These are phyloP conservation scores for Marcusenius ussheri DNA, from an alignment of 2,113 vertebrate species.

Conservation along the genomic window DNA sequence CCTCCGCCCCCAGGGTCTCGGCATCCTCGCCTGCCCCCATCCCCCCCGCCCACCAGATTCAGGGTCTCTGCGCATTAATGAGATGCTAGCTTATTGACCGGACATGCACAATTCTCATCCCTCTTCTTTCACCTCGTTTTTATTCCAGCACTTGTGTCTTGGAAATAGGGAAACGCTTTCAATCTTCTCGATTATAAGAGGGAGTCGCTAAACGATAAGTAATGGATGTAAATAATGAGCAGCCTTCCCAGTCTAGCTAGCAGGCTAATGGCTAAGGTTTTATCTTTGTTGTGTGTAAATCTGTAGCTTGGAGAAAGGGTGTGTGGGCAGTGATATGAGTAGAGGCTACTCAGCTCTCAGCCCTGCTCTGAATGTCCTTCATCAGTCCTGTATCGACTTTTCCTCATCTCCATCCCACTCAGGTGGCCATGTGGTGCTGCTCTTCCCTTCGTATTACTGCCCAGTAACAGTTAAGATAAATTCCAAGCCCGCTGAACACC, in stretches of 20 bases:
- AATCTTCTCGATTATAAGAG: background rate
- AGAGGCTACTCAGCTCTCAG: too few species aligned
- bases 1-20: background rate
- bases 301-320: background rate
- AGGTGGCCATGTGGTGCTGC: background rate
- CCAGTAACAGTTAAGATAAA: background rate
- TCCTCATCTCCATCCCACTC: background rate
- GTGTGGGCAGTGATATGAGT: background rate
- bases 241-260: background rate
- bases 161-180: background rate
- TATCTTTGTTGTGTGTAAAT: background rate
- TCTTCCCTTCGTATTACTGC: background rate
- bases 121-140: background rate
- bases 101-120: slow-evolving; percentile 35
- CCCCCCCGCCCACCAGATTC: slow-evolving; percentile 26
- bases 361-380: background rate
- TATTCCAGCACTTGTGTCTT: background rate
- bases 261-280: background rate
- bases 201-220: background rate
- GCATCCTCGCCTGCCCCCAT: background rate
- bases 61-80: slow-evolving; percentile 45
- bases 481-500: background rate
- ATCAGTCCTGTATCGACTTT: background rate
- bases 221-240: background rate
- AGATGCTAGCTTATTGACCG: slow-evolving; percentile 48